Conservation (phyloP, 2,888 invertebrate genomes). For the Hirudinaria manillensis region DNA sequence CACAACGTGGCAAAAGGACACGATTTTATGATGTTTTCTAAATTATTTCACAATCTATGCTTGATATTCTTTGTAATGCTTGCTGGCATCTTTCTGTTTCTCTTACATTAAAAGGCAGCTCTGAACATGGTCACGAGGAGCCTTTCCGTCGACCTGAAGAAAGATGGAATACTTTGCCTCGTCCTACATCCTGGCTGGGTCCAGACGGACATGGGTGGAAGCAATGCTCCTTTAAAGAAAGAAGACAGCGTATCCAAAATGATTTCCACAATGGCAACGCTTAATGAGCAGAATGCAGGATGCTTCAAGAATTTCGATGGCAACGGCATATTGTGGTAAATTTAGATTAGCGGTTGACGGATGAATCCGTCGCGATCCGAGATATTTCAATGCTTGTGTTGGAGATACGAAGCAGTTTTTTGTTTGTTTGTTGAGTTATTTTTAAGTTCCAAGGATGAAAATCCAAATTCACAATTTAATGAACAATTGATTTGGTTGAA, state of each 20-base stretch:
- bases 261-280: slow-evolving; percentile 61
- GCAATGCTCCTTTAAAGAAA: slow-evolving; percentile 69
- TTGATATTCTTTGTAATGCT: neutral
- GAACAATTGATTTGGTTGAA: no score
- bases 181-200: slow-evolving; percentile 86
- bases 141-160: slow-evolving; percentile 72
- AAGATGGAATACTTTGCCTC: slow-evolving; percentile 68
- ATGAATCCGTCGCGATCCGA: no score
- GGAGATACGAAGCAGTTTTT: no score
- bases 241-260: slow-evolving; percentile 65
- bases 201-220: slow-evolving; percentile 80
- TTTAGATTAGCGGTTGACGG: neutral
- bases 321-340: slow-evolving; percentile 23
- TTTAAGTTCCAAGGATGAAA: no score
- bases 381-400: no score
- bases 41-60: neutral
- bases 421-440: no score
- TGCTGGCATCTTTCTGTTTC: no score
- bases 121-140: slow-evolving; percentile 80
- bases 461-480: no score
- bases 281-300: slow-evolving; percentile 25
- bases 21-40: neutral
- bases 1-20: no score
- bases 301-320: slow-evolving; percentile 29
- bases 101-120: slow-evolving; percentile 62